Base-by-base conservation (phyloP, 1,140 invertebrate genomes). In the Mizuhopecten yessoensis region DNA sequence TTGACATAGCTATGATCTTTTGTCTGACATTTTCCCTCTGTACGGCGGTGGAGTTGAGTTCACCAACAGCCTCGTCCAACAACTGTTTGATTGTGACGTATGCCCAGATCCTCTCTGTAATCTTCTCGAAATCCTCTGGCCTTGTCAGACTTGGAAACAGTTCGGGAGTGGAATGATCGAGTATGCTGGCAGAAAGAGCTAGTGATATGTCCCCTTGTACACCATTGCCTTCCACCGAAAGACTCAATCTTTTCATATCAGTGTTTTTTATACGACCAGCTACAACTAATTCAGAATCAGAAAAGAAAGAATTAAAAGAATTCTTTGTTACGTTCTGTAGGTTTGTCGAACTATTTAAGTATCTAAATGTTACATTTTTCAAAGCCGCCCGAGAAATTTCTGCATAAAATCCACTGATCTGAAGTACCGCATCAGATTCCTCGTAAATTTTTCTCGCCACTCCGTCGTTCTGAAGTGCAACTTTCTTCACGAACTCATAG, bases 391-490 rank as follows among this genome's bases (percentile, higher is more conserved):
- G 88, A 0, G 92, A 91, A 33, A 94, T 92, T 88, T 94, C 92
- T 29, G 93, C 91, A 88, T 94, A 98, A 96, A 98, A 98, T 94
- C 97, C 97, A 42, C 97, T 96, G 15, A 98, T 96, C 96, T 98
- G 98, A 29, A 98, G 96, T 86, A 97, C 97, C 7, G 98, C 97
- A 96, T 98, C 98, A 0, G 97, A 97, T 42, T 97, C 98, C 96
- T 98, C 98, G 95, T 98, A 98, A 88, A 98, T 98, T 95, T 97
- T 97, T 34, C 98, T 96, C 90, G 97, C 97, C 95, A 98, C 97
- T 3, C 98, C 98, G 29, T 97, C 95, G 95, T 98, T 98, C 91
- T 97, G 97, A 23, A 98, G 95, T 0, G 97, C 97, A 13, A 98
- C 90, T 94, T 97, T 97, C 92, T 97, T 97, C 2, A 98, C 95